A percentile compares a stretch with the other conserved stretches of the same genome.
Evolutionary conservation across 2,888 invertebrate genomes (phyloP).

Genomic region (Toxonevra muliebris): DNA sequence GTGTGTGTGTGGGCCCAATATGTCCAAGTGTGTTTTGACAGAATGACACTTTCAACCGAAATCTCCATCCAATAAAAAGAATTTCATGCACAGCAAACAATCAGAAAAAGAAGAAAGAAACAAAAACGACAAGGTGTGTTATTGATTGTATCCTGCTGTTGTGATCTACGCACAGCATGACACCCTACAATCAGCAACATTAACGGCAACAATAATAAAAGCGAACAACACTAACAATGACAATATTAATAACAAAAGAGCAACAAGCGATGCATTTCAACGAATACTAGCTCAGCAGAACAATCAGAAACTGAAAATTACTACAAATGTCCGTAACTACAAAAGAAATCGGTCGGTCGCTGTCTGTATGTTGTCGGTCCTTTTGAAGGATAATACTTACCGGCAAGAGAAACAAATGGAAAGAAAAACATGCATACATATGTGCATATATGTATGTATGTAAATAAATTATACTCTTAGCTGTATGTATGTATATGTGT

Average conservation of each 20-base stretch:
- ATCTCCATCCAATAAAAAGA: too few species aligned
- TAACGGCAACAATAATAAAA: too few species aligned
- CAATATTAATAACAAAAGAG: too few species aligned
- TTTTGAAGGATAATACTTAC: slow-evolving; percentile 45
- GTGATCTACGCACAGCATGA: slow-evolving; percentile 55
- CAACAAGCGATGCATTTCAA: too few species aligned
- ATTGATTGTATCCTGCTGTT: slow-evolving; percentile 49
- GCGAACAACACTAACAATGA: too few species aligned
- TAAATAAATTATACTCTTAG: background rate
- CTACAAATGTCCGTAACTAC: too few species aligned
- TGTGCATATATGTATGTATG: background rate
- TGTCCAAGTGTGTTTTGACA: slow-evolving; percentile 27
- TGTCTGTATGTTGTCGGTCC: slow-evolving; percentile 35
- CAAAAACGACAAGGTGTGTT: background rate
- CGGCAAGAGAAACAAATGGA: background rate
- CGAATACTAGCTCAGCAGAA: too few species aligned
- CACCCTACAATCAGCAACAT: background rate
- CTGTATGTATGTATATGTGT: background rate
- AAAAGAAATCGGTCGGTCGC: background rate
- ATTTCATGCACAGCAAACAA: too few species aligned
- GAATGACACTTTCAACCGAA: slow-evolving; percentile 19
- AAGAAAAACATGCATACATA: background rate
- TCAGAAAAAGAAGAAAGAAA: too few species aligned
- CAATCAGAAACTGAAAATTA: too few species aligned
- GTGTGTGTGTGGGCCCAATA: slow-evolving; percentile 26